These are phyloP conservation scores for Dryas iulia DNA, from an alignment of 1,140 invertebrate genomes.

Conservation along the genomic window DNA sequence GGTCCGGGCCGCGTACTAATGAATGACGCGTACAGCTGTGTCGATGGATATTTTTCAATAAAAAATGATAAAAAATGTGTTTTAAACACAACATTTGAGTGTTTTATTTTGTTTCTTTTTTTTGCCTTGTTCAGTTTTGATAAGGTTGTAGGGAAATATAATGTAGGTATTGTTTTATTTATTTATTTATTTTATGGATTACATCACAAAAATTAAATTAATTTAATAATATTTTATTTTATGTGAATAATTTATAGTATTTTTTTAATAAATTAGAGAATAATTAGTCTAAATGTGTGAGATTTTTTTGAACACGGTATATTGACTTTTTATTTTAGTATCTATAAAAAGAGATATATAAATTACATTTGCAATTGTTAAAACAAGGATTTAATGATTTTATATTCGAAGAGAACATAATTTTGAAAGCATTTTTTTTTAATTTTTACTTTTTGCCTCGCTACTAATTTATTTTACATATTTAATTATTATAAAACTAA, in stretches of 20 bases:
- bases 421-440: no score
- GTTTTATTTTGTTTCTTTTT: conserved; percentile 47
- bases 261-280: not conserved
- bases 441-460: no score
- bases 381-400: no score
- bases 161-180: not conserved
- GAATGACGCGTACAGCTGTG: conserved; percentile 62
- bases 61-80: conserved; percentile 73
- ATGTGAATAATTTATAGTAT: not conserved
- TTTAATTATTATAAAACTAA: no score
- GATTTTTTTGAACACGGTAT: not conserved
- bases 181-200: not conserved
- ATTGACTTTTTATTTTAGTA: no score
- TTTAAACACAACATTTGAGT: conserved; percentile 71
- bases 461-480: no score
- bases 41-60: conserved; percentile 72
- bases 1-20: conserved; percentile 30
- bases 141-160: not conserved
- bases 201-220: conserved; percentile 11
- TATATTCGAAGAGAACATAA: no score
- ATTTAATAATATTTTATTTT: not conserved
- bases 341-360: no score
- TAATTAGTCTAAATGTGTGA: not conserved
- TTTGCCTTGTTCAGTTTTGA: not conserved
- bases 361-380: no score